Evolutionary conservation across 1,140 invertebrate species (phyloP).

Genomic region (Cydia strobilella): DNA sequence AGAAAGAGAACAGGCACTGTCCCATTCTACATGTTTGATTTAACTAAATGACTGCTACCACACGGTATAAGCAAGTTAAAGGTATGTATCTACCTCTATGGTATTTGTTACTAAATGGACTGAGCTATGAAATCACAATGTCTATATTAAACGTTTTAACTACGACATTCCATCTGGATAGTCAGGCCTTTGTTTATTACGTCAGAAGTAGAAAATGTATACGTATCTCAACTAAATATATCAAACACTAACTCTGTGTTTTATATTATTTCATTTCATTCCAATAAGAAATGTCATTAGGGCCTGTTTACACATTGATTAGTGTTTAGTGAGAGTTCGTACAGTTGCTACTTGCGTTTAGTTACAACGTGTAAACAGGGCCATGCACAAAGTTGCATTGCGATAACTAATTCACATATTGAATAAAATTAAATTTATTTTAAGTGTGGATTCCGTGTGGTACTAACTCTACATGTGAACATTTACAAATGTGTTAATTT

Average conservation of each 20-base stretch:
- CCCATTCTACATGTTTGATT: not conserved
- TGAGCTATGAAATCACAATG: not conserved
- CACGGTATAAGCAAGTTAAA: not conserved
- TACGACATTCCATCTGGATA: not conserved
- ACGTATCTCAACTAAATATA: too few species aligned
- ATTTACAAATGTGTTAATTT: conserved; percentile 28
- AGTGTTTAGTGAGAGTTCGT: too few species aligned
- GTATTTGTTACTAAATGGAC: not conserved
- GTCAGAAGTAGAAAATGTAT: not conserved
- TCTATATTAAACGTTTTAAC: not conserved
- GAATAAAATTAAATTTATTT: not conserved
- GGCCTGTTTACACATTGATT: too few species aligned
- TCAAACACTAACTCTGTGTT: too few species aligned
- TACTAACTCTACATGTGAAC: not conserved
- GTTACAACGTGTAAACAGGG: too few species aligned
- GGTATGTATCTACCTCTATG: not conserved
- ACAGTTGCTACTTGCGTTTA: too few species aligned
- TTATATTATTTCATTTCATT: too few species aligned
- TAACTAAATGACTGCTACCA: not conserved
- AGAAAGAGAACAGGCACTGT: too few species aligned
- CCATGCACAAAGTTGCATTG: too few species aligned
- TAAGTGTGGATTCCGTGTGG: not conserved
- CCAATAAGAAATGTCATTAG: not conserved
- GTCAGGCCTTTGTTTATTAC: too few species aligned
- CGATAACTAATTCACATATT: not conserved